Evolutionary conservation across 2,113 vertebrate species (phyloP), one percentile per base, ranked within the genome.

Genomic region (Empidonax traillii): DNA sequence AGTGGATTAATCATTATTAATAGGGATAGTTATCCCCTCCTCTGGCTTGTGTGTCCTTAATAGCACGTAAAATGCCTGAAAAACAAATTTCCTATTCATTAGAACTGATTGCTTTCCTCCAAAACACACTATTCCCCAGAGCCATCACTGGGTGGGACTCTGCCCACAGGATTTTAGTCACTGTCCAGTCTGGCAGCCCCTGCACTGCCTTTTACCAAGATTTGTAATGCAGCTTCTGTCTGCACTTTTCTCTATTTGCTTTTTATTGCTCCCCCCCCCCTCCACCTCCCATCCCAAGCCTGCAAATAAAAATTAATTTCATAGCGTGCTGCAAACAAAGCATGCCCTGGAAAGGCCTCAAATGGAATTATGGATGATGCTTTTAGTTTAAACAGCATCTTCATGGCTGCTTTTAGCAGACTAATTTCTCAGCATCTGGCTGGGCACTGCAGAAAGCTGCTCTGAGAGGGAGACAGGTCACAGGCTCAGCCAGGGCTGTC

Each of bases 1-100:
- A 12, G 79, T 65, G 93, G 92, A 82, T 93, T 97, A 96, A 97
- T 97, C 89, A 93, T 97, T 97, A 97, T 96, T 97, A 97, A 98
- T 95, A 90, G 84, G 81, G 92, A 73, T 95, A 68, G 86, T 93
- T 97, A 89, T 96, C 95, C 95, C 86, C 89, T 97, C 89, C 85
- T 66, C 92, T 94, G 90, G 90, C 94, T 87, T 85, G 6, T 30
- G 30, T 75, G 87, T 67, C 94, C 95, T 97, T 89, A 98, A 97
- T 67, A 96, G 93, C 94, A 92, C 92, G 85, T 95, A 96, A 97
- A 97, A 92, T 8, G 63, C 89, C 90, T 46, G 69, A 93, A 75
- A 95, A 96, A 96, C 80, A 61, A 85, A 87, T 81, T 90, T 76
- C 53, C 87, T 85, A 46, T 94, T 96, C 92, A 90, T 83, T 91